Percentiles rank a stretch among this genome's conserved stretches.
phyloP scores from a whole-genome alignment of 2,888 invertebrate species.

The Trichopoda pennipes region DNA sequence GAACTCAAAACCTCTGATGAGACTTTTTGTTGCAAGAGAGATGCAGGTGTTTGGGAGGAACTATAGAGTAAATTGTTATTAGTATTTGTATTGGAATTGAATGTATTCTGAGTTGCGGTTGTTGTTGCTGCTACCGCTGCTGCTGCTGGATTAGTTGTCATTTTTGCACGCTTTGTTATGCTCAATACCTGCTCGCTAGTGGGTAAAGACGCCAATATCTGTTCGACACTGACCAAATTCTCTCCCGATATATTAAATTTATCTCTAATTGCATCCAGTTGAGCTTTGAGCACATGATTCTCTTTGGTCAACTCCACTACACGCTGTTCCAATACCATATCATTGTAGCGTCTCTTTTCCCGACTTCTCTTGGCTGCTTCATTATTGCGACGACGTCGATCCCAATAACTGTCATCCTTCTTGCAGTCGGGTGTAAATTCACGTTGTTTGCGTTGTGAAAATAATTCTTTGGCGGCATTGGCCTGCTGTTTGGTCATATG shows the following conservation, averaged over 20 bases:
- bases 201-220: slow-evolving; percentile 92
- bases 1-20: slow-evolving; percentile 61
- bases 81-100: slow-evolving; percentile 37
- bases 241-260: slow-evolving; percentile 95
- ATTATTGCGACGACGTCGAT: slow-evolving; percentile 96
- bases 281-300: slow-evolving; percentile 95
- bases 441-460: slow-evolving; percentile 94
- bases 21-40: slow-evolving; percentile 62
- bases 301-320: slow-evolving; percentile 97
- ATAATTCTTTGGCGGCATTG: slow-evolving; percentile 88
- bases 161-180: slow-evolving; percentile 86
- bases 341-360: slow-evolving; percentile 97
- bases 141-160: neutral
- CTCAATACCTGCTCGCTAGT: slow-evolving; percentile 92
- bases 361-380: slow-evolving; percentile 97
- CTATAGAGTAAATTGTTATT: slow-evolving; percentile 54
- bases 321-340: slow-evolving; percentile 96
- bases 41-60: slow-evolving; percentile 67
- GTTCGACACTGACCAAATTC: slow-evolving; percentile 92
- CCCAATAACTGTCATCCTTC: slow-evolving; percentile 99
- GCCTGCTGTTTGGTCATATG: slow-evolving; percentile 75
- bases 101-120: slow-evolving; percentile 39
- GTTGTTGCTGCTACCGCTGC: slow-evolving; percentile 18
- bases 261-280: slow-evolving; percentile 94
- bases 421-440: slow-evolving; percentile 98